phyloP scores from a whole-genome alignment of 2,888 invertebrate species.

The Sinelater perroti region DNA sequence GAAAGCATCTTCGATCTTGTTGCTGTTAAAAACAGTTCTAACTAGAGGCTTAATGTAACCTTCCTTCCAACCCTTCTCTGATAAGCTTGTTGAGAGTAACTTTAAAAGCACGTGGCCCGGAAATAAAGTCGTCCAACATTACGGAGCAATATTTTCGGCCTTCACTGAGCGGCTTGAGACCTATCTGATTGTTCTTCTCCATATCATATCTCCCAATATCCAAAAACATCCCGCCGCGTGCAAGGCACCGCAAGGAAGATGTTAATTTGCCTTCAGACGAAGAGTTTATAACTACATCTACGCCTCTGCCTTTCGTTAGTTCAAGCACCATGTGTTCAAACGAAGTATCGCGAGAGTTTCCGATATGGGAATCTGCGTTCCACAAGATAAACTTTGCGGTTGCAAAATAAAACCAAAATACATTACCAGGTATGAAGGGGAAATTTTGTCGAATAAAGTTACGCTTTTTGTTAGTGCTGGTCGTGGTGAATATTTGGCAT shows the following conservation, averaged over 20 bases:
- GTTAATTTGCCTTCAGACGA: slow-evolving; percentile 90
- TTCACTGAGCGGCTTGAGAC: slow-evolving; percentile 68
- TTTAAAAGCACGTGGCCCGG: too few relatives aligned
- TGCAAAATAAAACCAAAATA: too few relatives aligned
- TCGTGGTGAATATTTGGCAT: slow-evolving; percentile 75
- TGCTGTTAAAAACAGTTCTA: slow-evolving; percentile 69
- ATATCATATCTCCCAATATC: slow-evolving; percentile 90
- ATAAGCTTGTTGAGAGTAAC: too few relatives aligned
- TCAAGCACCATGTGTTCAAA: slow-evolving; percentile 87
- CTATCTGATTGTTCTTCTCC: slow-evolving; percentile 70
- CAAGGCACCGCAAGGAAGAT: slow-evolving; percentile 72
- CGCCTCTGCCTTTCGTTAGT: slow-evolving; percentile 85
- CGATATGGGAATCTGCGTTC: slow-evolving; percentile 77
- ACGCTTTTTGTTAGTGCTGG: slow-evolving; percentile 71
- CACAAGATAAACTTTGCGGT: too few relatives aligned
- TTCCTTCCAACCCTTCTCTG: slow-evolving; percentile 64
- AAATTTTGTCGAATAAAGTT: slow-evolving; percentile 68
- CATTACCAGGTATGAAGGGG: slow-evolving; percentile 57
- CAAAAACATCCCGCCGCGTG: slow-evolving; percentile 72
- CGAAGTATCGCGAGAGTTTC: slow-evolving; percentile 84
- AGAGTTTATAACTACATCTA: slow-evolving; percentile 91
- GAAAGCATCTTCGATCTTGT: slow-evolving; percentile 78
- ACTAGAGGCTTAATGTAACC: slow-evolving; percentile 77
- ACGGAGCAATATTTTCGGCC: slow-evolving; percentile 82
- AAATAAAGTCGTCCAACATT: slow-evolving; percentile 74